These are phyloP conservation scores for Brachionichthys hirsutus DNA, from an alignment of 2,113 vertebrate genomes.

Conservation along the genomic window DNA sequence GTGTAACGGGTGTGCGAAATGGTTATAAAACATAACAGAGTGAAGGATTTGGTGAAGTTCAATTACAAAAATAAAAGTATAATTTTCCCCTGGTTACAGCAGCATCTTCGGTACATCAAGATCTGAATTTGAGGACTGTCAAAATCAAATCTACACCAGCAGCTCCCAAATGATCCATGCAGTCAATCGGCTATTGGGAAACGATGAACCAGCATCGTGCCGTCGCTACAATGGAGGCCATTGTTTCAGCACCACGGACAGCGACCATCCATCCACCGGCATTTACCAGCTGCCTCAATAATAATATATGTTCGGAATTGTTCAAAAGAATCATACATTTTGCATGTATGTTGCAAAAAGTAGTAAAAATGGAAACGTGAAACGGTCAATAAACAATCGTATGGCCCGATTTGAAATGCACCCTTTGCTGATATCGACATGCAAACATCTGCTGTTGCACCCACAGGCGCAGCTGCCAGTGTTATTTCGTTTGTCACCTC, in stretches of 20 bases:
- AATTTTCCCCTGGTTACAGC: no score
- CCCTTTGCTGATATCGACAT: not conserved
- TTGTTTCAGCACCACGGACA: constrained; percentile 67
- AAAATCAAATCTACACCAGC: not conserved
- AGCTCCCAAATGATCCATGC: constrained; percentile 4
- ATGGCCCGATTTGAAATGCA: not conserved
- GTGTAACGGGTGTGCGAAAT: no score
- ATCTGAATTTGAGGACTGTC: constrained; percentile 4
- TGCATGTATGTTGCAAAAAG: not conserved
- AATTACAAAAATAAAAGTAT: no score
- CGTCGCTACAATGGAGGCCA: not conserved
- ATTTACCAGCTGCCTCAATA: not conserved
- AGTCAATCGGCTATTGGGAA: not conserved
- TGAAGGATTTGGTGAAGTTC: no score
- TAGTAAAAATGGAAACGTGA: not conserved
- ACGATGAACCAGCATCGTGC: not conserved
- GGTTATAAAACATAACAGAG: no score
- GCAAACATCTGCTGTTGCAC: constrained; percentile 33
- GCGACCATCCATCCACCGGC: constrained; percentile 3
- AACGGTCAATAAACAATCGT: not conserved
- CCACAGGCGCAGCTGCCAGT: constrained; percentile 15
- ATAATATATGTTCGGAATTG: not conserved
- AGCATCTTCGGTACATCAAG: not conserved
- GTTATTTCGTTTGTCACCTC: constrained; percentile 25
- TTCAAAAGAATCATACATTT: not conserved